A percentile compares a stretch with the other conserved stretches of the same genome.
These are phyloP conservation scores for Sterrhoptilus dennistouni DNA, from an alignment of 2,113 vertebrate genomes.

Conservation along the genomic window DNA sequence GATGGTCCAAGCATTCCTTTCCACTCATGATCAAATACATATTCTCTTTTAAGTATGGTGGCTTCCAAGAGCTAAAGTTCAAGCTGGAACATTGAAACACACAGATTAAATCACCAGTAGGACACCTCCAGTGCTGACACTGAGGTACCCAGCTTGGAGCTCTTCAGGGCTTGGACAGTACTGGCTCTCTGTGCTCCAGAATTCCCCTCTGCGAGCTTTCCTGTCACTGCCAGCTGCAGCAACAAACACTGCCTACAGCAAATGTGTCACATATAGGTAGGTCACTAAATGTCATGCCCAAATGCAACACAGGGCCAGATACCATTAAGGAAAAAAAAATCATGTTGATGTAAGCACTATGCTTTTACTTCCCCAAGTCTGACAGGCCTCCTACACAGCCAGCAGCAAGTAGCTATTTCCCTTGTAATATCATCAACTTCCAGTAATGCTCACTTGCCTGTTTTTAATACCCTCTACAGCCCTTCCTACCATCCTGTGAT, in stretches of 20 bases:
- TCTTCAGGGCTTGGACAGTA: neutral
- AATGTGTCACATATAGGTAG: conserved; percentile 35
- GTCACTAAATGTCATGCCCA: conserved; percentile 48
- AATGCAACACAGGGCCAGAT: conserved; percentile 41
- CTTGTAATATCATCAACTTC: conserved; percentile 48
- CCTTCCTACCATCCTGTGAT: neutral
- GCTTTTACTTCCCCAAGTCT: conserved; percentile 55
- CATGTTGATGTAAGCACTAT: conserved; percentile 40
- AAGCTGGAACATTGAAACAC: neutral
- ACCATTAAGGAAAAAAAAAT: neutral
- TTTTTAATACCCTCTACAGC: conserved; percentile 32
- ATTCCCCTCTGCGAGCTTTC: neutral
- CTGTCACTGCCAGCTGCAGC: conserved; percentile 23
- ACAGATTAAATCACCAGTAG: neutral
- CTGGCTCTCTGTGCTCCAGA: neutral
- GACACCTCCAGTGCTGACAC: neutral
- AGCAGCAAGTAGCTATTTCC: conserved; percentile 52
- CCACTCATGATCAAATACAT: conserved; percentile 11
- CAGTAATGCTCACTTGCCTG: conserved; percentile 46
- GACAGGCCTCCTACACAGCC: conserved; percentile 61
- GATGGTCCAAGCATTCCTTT: neutral
- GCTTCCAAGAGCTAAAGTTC: neutral
- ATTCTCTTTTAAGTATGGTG: neutral
- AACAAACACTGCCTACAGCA: conserved; percentile 16
- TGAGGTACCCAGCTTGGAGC: neutral